Percentiles rank a stretch among this genome's conserved stretches.
These are phyloP conservation scores for Camelus dromedarius DNA, from an alignment of 2,113 vertebrate species.

Conservation along the genomic window DNA sequence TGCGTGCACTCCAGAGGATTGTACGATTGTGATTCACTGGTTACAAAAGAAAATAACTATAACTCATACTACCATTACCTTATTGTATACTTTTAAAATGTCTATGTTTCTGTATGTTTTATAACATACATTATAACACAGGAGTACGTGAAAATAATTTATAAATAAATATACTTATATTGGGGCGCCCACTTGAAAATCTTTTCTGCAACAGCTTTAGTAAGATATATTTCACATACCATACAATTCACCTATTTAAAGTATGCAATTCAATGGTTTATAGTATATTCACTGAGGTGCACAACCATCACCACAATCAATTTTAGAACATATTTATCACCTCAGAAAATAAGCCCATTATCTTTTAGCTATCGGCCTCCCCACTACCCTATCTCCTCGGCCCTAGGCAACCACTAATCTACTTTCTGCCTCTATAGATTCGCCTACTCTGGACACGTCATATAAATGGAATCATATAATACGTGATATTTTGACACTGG, in stretches of 20 bases:
- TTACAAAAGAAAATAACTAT: slow-evolving; percentile 29
- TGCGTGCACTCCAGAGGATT: neutral
- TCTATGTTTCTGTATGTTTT: neutral
- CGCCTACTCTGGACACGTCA: neutral
- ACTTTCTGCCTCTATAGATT: neutral
- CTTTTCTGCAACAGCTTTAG: neutral
- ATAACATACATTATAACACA: neutral
- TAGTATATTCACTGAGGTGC: neutral
- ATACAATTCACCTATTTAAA: neutral
- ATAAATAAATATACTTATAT: slow-evolving; percentile 31
- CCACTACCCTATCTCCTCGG: neutral
- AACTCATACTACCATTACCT: neutral
- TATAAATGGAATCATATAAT: neutral
- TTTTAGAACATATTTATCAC: neutral
- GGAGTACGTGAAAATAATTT: neutral
- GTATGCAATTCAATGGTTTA: neutral
- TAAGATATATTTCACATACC: neutral
- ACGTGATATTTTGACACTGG: neutral
- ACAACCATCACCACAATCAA: neutral
- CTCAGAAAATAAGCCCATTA: neutral
- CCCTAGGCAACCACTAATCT: neutral
- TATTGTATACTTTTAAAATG: neutral
- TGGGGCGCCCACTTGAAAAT: neutral
- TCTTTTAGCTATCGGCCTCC: neutral
- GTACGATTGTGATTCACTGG: neutral